Evolutionary conservation across 2,888 invertebrate species (phyloP).

Genomic region (Cecidostiba fungosa): DNA sequence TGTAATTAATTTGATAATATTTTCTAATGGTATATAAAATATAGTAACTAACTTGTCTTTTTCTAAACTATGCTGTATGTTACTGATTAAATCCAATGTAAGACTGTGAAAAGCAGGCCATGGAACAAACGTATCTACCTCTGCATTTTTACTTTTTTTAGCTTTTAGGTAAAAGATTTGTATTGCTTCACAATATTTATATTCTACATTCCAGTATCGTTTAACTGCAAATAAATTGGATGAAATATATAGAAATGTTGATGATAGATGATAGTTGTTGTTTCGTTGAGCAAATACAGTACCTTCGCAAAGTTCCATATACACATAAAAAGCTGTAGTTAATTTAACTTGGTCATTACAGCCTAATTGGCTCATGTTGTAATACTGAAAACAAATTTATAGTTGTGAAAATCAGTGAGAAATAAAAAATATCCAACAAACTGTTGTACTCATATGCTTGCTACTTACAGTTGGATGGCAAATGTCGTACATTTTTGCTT

Average conservation of each 20-base stretch:
- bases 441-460: slow-evolving; percentile 16
- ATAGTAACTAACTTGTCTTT: slow-evolving; percentile 69
- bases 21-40: slow-evolving; percentile 6
- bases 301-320: slow-evolving; percentile 83
- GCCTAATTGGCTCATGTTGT: slow-evolving; percentile 80
- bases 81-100: slow-evolving; percentile 78
- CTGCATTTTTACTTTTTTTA: slow-evolving; percentile 75
- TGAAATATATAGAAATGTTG: not conserved
- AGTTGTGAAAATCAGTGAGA: slow-evolving; percentile 25
- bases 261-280: not conserved
- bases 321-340: slow-evolving; percentile 81
- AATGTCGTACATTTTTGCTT: slow-evolving; percentile 71
- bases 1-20: slow-evolving; percentile 57
- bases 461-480: slow-evolving; percentile 76
- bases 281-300: slow-evolving; percentile 64
- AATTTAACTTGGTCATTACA: slow-evolving; percentile 80
- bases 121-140: slow-evolving; percentile 79
- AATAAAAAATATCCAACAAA: slow-evolving; percentile 34
- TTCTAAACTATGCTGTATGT: slow-evolving; percentile 79
- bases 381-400: slow-evolving; percentile 74
- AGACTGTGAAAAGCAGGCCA: slow-evolving; percentile 77
- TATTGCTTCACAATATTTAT: slow-evolving; percentile 78
- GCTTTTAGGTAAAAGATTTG: slow-evolving; percentile 80
- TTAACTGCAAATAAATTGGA: slow-evolving; percentile 74
- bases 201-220: slow-evolving; percentile 80